Evolutionary conservation across 2,113 vertebrate species (phyloP), one percentile per base, ranked within the genome.

Genomic region (Gambusia affinis): DNA sequence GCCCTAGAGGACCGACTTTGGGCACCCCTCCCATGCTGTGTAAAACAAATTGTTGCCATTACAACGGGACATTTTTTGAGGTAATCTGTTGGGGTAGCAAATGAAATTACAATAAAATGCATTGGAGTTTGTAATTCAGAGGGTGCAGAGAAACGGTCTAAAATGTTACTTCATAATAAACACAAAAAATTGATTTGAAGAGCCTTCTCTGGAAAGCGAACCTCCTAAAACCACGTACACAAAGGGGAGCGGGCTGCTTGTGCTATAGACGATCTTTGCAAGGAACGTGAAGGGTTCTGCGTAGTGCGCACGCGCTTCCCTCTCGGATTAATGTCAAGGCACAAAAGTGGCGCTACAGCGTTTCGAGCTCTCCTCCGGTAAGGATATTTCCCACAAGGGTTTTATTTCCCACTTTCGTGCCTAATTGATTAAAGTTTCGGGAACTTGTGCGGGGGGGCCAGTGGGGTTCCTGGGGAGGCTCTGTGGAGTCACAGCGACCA

Each of bases 291-390:
- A 83, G 85, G 85, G 77, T 89, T 81, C 28, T 72, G 5, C 62
- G 67, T 82, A 79, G 69, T 91, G 92, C 95, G 95, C 95, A 95
- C 73, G 95, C 95, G 95, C 90, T 79, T 78, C 70, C 14, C 14
- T 69, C 79, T 77, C 24, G 93, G 90, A 94, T 95, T 95, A 92
- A 94, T 94, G 91, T 94, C 92, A 93, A 91, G 93, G 94, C 94
- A 95, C 93, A 95, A 94, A 95, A 95, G 93, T 95, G 95, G 94
- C 95, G 95, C 95, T 95, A 83, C 93, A 92, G 81, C 87, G 94
- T 88, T 81, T 85, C 91, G 76, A 93, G 93, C 89, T 91, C 90
- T 83, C 83, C 92, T 95, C 94, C 90, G 95, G 95, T 95, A 95
- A 95, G 94, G 79, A 66, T 89, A 76, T 64, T 88, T 78, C 83